phyloP scores from a whole-genome alignment of 2,888 invertebrate species.

The Marasmarcha lunaedactyla region DNA sequence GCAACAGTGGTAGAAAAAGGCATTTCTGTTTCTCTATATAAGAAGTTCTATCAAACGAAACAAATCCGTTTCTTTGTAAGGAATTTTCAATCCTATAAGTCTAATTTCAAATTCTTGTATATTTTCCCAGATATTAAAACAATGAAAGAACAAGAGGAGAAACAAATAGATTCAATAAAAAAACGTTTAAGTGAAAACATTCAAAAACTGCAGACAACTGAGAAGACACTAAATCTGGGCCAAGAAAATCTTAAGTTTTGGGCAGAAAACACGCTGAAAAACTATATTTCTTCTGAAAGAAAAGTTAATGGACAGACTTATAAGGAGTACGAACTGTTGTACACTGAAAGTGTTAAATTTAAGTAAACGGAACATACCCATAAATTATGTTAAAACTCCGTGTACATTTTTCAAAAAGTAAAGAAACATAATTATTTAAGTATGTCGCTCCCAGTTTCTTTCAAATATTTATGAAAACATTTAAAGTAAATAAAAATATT shows the following conservation, averaged over 20 bases:
- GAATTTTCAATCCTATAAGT: too few species aligned
- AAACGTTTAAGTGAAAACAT: conserved; percentile 39
- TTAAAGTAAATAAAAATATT: too few species aligned
- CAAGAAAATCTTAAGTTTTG: conserved; percentile 38
- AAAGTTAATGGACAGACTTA: conserved; percentile 34
- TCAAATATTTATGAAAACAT: too few species aligned
- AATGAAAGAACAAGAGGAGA: conserved; percentile 29
- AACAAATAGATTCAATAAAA: conserved; percentile 37
- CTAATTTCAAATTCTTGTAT: too few species aligned
- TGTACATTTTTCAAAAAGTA: too few species aligned
- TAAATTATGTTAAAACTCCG: background rate
- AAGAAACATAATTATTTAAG: too few species aligned
- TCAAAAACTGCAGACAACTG: conserved; percentile 30
- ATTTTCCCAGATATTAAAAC: conserved; percentile 33
- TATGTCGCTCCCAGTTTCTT: too few species aligned
- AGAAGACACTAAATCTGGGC: conserved; percentile 30
- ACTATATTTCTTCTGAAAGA: conserved; percentile 32
- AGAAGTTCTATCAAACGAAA: too few species aligned
- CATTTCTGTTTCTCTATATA: too few species aligned
- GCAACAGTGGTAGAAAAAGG: too few species aligned
- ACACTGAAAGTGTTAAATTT: conserved; percentile 24
- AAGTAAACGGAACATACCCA: too few species aligned
- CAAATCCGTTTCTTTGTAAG: too few species aligned
- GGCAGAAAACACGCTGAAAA: conserved; percentile 30
- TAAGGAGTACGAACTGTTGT: conserved; percentile 34